phyloP scores from a whole-genome alignment of 1,140 invertebrate species.

The Notospermus geniculatus region DNA sequence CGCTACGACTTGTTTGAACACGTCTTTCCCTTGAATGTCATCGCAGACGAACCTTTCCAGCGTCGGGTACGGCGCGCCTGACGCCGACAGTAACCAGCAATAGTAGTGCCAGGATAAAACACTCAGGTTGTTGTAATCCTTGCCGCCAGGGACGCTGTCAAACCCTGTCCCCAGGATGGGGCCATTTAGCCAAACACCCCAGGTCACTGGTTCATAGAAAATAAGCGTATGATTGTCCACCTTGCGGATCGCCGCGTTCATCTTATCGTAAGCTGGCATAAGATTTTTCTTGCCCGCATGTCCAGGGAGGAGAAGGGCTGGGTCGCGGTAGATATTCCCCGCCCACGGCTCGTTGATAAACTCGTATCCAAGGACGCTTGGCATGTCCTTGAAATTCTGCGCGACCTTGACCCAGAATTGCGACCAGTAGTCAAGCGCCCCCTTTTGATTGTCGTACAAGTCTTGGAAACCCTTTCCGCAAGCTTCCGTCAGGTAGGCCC shows the following conservation, averaged over 20 bases:
- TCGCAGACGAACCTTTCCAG: constrained; percentile 29
- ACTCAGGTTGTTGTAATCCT: constrained; percentile 17
- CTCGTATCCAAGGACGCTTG: constrained; percentile 34
- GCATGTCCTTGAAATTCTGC: constrained; percentile 20
- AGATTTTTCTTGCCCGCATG: constrained; percentile 30
- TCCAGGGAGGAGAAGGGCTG: constrained; percentile 30
- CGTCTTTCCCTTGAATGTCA: constrained; percentile 17
- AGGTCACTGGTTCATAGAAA: constrained; percentile 41
- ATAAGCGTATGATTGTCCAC: constrained; percentile 31
- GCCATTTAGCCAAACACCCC: constrained; percentile 28
- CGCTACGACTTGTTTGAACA: constrained; percentile 15
- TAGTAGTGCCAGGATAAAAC: constrained; percentile 38
- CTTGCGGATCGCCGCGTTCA: constrained; percentile 25
- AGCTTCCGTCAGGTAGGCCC: constrained; percentile 31
- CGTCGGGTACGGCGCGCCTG: constrained; percentile 12
- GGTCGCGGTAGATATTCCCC: constrained; percentile 31
- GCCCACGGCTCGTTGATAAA: constrained; percentile 42
- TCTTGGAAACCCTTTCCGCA: constrained; percentile 32
- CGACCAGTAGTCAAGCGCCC: constrained; percentile 18
- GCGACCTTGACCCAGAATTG: constrained; percentile 33
- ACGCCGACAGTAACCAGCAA: constrained; percentile 26
- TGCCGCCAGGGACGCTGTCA: constrained; percentile 26
- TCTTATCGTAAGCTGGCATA: constrained; percentile 29
- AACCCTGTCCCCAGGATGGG: constrained; percentile 31
- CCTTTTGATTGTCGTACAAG: constrained; percentile 31